These are phyloP conservation scores for Etia nguti DNA, from an alignment of 2,113 vertebrate genomes.

Conservation along the genomic window DNA sequence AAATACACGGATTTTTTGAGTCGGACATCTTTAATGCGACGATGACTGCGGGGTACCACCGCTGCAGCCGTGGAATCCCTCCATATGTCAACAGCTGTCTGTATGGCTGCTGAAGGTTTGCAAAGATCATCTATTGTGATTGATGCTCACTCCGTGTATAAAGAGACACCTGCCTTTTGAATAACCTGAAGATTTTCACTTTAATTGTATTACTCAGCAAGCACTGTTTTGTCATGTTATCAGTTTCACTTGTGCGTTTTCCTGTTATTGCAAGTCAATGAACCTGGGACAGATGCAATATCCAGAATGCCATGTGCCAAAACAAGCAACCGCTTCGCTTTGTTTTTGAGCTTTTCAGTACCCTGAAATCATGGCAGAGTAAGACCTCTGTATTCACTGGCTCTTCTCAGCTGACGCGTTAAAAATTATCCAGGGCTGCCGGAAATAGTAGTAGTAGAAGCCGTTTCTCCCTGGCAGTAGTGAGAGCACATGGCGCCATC, in stretches of 20 bases:
- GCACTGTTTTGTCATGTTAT: not conserved
- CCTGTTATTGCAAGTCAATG: not conserved
- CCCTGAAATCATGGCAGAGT: not conserved
- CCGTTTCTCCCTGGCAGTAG: not conserved
- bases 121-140: slow-evolving; percentile 1
- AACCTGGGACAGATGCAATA: not conserved
- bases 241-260: not conserved
- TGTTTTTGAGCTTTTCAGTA: not conserved
- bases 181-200: not conserved
- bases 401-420: not conserved
- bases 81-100: not conserved
- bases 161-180: not conserved
- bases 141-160: not conserved
- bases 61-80: not conserved
- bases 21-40: not conserved
- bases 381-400: not conserved
- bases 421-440: not conserved
- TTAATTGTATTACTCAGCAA: not conserved
- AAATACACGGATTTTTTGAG: not conserved
- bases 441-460: not conserved
- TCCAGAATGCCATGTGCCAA: not conserved
- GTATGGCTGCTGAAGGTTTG: not conserved
- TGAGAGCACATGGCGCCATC: not conserved
- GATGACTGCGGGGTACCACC: not conserved
- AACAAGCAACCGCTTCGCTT: not conserved